Percentiles rank a stretch among this genome's conserved stretches.
Evolutionary conservation across 2,888 invertebrate species (phyloP).

Genomic region (Entomobrya proxima): DNA sequence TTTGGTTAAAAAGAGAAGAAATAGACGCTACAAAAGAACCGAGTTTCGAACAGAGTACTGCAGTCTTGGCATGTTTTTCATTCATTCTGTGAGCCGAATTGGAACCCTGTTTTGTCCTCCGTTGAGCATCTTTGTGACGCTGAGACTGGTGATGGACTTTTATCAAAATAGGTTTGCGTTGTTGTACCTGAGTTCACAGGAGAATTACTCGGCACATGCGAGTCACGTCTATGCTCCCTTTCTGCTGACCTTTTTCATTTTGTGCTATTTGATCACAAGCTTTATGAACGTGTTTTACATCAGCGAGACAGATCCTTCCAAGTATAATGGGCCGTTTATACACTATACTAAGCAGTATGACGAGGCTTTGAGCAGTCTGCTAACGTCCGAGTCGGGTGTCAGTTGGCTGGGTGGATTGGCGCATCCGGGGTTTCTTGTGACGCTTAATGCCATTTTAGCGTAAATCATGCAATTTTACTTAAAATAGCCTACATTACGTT

Average conservation of each 20-base stretch:
- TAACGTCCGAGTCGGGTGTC: neutral
- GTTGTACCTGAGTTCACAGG: slow-evolving; percentile 5
- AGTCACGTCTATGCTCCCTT: slow-evolving; percentile 31
- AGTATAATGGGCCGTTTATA: neutral
- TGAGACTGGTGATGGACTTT: slow-evolving; percentile 36
- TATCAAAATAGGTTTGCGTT: slow-evolving; percentile 31
- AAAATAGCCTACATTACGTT: too few relatives aligned
- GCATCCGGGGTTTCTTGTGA: neutral
- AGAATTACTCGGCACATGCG: slow-evolving; percentile 16
- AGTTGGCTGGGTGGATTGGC: neutral
- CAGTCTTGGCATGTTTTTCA: slow-evolving; percentile 33
- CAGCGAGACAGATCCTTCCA: neutral
- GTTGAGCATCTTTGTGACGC: slow-evolving; percentile 17
- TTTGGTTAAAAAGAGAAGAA: neutral
- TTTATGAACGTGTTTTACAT: slow-evolving; percentile 42
- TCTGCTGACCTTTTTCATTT: slow-evolving; percentile 23
- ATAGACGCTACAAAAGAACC: neutral
- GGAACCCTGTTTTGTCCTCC: slow-evolving; percentile 43
- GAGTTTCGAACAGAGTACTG: slow-evolving; percentile 37
- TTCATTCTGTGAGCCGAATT: slow-evolving; percentile 7
- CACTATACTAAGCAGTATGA: neutral
- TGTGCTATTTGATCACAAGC: neutral
- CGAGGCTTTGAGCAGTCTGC: neutral
- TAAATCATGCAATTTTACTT: neutral
- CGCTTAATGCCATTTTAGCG: neutral